These are phyloP conservation scores for Hydractinia symbiolongicarpus DNA, from an alignment of 30 jellyfish, hydroid and myxozoan genomes.

Conservation along the genomic window DNA sequence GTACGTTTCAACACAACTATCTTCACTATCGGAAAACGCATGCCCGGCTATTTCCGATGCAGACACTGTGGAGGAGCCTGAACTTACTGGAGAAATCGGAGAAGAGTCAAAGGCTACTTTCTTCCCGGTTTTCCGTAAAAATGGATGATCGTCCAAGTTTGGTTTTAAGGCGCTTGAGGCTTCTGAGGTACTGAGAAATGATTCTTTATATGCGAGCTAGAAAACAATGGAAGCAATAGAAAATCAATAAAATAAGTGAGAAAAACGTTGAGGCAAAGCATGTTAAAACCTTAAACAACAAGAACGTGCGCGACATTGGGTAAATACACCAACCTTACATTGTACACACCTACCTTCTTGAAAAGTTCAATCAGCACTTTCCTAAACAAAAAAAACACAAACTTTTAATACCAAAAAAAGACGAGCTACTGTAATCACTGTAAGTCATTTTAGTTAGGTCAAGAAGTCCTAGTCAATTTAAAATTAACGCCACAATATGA, in stretches of 20 bases:
- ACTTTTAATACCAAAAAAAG: neutral
- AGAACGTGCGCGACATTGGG: too few species aligned
- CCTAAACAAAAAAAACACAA: slow-evolving; percentile 22
- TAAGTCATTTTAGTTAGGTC: too few species aligned
- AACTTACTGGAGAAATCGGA: slow-evolving; percentile 33
- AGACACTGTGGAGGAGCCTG: slow-evolving; percentile 68
- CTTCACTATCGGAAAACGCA: slow-evolving; percentile 75
- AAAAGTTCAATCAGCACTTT: slow-evolving; percentile 63
- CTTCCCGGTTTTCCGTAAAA: neutral
- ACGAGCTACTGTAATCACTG: too few species aligned
- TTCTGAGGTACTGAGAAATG: slow-evolving; percentile 65
- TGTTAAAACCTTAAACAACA: too few species aligned
- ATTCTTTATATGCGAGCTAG: slow-evolving; percentile 56
- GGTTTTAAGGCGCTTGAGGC: slow-evolving; percentile 55
- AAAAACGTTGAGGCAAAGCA: neutral
- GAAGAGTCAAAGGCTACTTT: neutral
- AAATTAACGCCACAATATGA: too few species aligned
- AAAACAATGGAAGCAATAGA: neutral
- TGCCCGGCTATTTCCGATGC: slow-evolving; percentile 81
- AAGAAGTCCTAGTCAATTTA: too few species aligned
- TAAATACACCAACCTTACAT: neutral
- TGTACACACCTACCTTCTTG: slow-evolving; percentile 48
- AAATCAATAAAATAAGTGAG: neutral
- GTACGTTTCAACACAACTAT: slow-evolving; percentile 72
- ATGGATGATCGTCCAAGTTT: slow-evolving; percentile 22